A percentile compares a stretch with the other conserved stretches of the same genome.
Evolutionary conservation across 2,888 invertebrate species (phyloP).

Genomic region (Bombyx huttoni): DNA sequence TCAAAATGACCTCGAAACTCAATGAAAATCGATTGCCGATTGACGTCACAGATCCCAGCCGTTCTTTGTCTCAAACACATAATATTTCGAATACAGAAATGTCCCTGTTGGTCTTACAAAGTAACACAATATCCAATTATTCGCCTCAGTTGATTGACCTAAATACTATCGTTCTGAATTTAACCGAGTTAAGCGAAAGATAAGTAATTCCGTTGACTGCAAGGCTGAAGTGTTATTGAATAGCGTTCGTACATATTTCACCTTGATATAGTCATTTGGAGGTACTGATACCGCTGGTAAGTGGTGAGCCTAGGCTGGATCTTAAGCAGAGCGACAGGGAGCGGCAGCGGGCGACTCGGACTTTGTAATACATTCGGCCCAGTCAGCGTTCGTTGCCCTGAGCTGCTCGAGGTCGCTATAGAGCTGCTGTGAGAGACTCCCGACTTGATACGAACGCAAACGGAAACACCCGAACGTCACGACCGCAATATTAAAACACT

Average conservation of each 20-base stretch:
- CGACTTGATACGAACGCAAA: conserved; percentile 33
- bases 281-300: conserved; percentile 53
- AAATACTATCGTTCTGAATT: not conserved
- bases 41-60: not conserved
- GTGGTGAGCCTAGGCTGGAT: conserved; percentile 63
- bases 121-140: not conserved
- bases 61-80: not conserved
- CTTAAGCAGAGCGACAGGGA: conserved; percentile 64
- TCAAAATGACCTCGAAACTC: not conserved
- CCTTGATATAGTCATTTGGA: conserved; percentile 58
- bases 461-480: conserved; percentile 39
- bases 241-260: conserved; percentile 33
- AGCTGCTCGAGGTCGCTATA: conserved; percentile 46
- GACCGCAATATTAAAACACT: conserved; percentile 22
- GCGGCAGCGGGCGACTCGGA: conserved; percentile 61
- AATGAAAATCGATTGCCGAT: not conserved
- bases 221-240: conserved; percentile 1
- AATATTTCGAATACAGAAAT: not conserved
- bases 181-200: not conserved
- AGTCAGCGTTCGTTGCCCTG: conserved; percentile 69
- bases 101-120: not conserved
- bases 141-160: not conserved
- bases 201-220: not conserved
- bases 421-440: conserved; percentile 19
- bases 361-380: conserved; percentile 71